Evolutionary conservation across 2,113 vertebrate species (phyloP).

Genomic region (Chaetorhynchus papuensis): DNA sequence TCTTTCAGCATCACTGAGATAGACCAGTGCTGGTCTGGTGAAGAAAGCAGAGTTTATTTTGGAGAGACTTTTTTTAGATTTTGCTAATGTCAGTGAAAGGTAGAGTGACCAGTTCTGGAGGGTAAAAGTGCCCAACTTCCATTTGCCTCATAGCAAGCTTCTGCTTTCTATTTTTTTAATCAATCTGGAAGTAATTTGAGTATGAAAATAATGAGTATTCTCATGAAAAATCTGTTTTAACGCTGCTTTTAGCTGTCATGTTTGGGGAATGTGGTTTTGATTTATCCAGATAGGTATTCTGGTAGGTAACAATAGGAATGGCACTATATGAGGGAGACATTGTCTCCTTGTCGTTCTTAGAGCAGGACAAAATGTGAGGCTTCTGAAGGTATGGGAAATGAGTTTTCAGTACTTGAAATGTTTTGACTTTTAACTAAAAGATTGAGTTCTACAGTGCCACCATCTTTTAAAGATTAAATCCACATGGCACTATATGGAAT

Average conservation of each 20-base stretch:
- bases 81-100: not conserved
- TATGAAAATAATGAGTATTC: not conserved
- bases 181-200: not conserved
- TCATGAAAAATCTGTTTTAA: not conserved
- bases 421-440: not conserved
- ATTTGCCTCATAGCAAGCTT: not conserved
- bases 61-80: not conserved
- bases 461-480: slow-evolving; percentile 56
- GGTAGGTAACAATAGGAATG: not conserved
- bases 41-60: not conserved
- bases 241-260: not conserved
- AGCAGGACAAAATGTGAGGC: not conserved
- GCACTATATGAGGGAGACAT: not conserved
- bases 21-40: not conserved
- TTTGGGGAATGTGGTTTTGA: not conserved
- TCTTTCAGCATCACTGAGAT: not conserved
- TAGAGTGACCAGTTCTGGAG: not conserved
- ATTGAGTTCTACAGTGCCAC: slow-evolving; percentile 7
- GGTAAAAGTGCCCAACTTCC: not conserved
- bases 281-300: not conserved
- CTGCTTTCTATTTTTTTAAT: not conserved
- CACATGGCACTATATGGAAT: slow-evolving; percentile 13
- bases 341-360: not conserved
- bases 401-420: not conserved
- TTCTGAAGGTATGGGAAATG: not conserved